Evolutionary conservation across 2,888 invertebrate species (phyloP), one percentile per base, ranked within the genome.

Genomic region (Ormyrus nitidulus): DNA sequence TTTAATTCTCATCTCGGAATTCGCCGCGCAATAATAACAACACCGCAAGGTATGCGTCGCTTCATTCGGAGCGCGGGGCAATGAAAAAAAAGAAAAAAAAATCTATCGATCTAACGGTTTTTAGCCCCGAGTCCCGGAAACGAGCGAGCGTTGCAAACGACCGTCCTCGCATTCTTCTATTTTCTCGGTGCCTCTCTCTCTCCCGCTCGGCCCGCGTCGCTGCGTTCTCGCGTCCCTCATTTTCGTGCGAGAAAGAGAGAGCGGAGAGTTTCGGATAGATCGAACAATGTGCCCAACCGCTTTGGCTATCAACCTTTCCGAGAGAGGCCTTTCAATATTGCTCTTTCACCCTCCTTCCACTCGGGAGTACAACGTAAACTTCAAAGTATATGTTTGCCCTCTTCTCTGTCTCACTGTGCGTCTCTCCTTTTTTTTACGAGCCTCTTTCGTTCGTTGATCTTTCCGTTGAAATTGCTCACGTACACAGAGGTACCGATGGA

Each of bases 201-300:
- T 19, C 13, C 19, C n/a, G 6, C 46, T 51, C 19, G 1, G 1
- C 19, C 19, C 54, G 61, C 49, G 54, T 70, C n/a, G 48, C 13
- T 58, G 58, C 44, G 51, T 19, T 19, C 19, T 19, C 61, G 46
- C 66, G 66, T 61, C 53, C 70, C 74, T 65, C 75, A 80, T 80
- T 80, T 80, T 76, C 62, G 54, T 75, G 76, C 5, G 44, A 11
- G 61, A 62, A 9, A 34, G 44, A 61, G 19, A 44, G 46, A n/a
- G 19, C 19, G 19, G 19, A 13, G 19, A 10, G 11, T 68, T 59
- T 53, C 51, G 44, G 72, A 44, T 46, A 44, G 78, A 79, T 75
- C 66, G 79, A 71, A 79, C 75, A 79, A 79, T 79, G 59, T 48
- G 65, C 46, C 56, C 58, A 71, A 70, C 65, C 66, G 59, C 74